Evolutionary conservation across 2,888 invertebrate species (phyloP).

Genomic region (Hyposoter didymator): DNA sequence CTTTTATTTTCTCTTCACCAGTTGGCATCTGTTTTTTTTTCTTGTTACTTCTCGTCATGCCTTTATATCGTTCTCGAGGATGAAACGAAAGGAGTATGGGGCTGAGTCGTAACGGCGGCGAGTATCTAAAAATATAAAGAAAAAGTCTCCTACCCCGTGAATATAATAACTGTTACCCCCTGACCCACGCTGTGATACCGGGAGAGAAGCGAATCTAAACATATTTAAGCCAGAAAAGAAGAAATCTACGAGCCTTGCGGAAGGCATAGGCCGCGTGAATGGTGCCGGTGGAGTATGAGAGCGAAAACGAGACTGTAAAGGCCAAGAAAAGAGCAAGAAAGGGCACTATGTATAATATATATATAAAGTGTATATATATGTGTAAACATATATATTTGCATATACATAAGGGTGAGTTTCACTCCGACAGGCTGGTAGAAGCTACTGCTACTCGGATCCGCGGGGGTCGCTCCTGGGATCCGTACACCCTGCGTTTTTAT

Average conservation of each 20-base stretch:
- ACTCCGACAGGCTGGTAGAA: conserved; percentile 54
- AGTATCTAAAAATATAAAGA: conserved; percentile 45
- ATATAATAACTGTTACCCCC: conserved; percentile 64
- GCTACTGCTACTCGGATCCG: conserved; percentile 50
- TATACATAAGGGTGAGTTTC: conserved; percentile 45
- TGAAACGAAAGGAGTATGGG: conserved; percentile 64
- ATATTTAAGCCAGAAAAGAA: conserved; percentile 76
- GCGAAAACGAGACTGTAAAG: conserved; percentile 36
- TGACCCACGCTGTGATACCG: conserved; percentile 19
- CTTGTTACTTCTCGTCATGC: not conserved
- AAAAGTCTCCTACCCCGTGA: conserved; percentile 50
- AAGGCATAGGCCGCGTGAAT: conserved; percentile 40
- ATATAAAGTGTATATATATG: conserved; percentile 27
- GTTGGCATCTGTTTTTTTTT: not conserved
- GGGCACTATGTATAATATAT: conserved; percentile 6
- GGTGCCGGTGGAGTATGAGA: conserved; percentile 37
- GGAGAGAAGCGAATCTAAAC: conserved; percentile 74
- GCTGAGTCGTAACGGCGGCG: conserved; percentile 13
- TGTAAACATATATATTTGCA: conserved; percentile 14
- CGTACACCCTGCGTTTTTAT: conserved; percentile 76
- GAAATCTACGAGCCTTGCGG: conserved; percentile 70
- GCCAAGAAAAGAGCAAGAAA: conserved; percentile 38
- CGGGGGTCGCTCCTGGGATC: conserved; percentile 60
- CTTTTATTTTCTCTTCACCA: conserved; percentile 34
- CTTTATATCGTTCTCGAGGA: conserved; percentile 57